Evolutionary conservation across 1,140 invertebrate species (phyloP), one percentile per base, ranked within the genome.

Genomic region (Drosophila suzukii): DNA sequence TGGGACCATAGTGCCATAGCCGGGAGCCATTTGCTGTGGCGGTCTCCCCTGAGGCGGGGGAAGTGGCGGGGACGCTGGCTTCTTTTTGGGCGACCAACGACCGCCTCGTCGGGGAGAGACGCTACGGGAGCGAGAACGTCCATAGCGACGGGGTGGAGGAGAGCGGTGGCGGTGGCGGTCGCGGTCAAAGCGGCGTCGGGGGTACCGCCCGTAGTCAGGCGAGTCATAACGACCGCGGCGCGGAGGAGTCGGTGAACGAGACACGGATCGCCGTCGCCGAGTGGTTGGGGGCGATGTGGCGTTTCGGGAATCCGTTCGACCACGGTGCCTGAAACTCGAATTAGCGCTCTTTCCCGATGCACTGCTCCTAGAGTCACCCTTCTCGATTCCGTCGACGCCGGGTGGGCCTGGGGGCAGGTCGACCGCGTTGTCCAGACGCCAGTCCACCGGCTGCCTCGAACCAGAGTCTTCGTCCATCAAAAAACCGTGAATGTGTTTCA

Each of bases 71-170:
- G 91, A 88, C 20, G 71, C 62, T 8, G 91, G 91, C 39, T 90
- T 91, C 43, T 90, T 92, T 20, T 89, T 91, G 11, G 91, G 89
- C 0, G 86, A 91, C 91, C 91, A 92, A 8, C 90, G 84, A 7
- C 75, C 67, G 17, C 75, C 71, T 6, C 75, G 67, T 4, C 75
- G 67, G 1, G 78, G 82, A 1, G 82, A 78, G 30, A 65, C 56
- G 39, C 78, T 90, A 36, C 90, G 90, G 0, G 91, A 85, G 2
- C 72, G 72, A 20, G 74, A 80, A 13, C 89, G 85, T 15, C 75
- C 79, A 30, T 71, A 71, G 4, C 78, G 78, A 10, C 91, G 70
- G 27, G 75, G 73, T 7, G 83, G 82, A n/a, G 43, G 43, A 3
- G 43, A 46, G 17, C 43, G 43, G 10, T 15, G 17, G 1, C 43